A percentile compares a stretch with the other conserved stretches of the same genome.
Conservation (phyloP, 2,797 vertebrate species). For the Microctenopoma lineatum region DNA sequence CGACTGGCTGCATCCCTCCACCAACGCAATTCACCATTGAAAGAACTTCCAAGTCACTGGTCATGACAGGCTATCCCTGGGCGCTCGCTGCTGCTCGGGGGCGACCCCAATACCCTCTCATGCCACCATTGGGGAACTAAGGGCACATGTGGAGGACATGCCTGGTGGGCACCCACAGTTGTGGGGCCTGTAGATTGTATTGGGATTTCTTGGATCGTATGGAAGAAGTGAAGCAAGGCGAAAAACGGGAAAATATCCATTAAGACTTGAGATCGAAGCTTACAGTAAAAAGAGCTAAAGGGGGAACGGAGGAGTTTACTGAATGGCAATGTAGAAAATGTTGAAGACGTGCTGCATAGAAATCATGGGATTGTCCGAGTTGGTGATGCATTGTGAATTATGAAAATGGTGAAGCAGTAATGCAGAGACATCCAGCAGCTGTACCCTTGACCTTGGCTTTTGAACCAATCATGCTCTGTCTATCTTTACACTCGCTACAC, state of each 20-base stretch:
- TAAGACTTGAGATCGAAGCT: slow-evolving; percentile 10
- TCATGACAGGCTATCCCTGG: slow-evolving; percentile 64
- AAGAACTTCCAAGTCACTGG: slow-evolving; percentile 70
- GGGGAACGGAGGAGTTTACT: neutral
- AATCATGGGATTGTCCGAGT: slow-evolving; percentile 3
- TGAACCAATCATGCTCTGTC: slow-evolving; percentile 37
- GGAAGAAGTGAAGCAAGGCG: slow-evolving; percentile 4
- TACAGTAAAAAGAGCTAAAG: neutral
- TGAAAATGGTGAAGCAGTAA: slow-evolving; percentile 3
- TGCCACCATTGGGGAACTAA: slow-evolving; percentile 50
- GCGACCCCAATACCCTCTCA: slow-evolving; percentile 53
- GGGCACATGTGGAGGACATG: slow-evolving; percentile 28
- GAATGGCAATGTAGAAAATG: slow-evolving; percentile 10
- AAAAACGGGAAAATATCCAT: slow-evolving; percentile 8
- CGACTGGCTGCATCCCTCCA: slow-evolving; percentile 56
- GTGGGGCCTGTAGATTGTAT: slow-evolving; percentile 9
- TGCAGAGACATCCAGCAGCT: slow-evolving; percentile 39
- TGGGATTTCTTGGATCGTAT: slow-evolving; percentile 7
- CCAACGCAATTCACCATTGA: slow-evolving; percentile 39
- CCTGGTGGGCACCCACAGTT: neutral
- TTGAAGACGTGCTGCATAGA: neutral
- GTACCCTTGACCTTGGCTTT: slow-evolving; percentile 39
- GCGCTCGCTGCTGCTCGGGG: slow-evolving; percentile 45
- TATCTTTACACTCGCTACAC: slow-evolving; percentile 23
- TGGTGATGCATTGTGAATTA: slow-evolving; percentile 13